Percentiles rank a stretch among this genome's conserved stretches.
Evolutionary conservation across 1,140 invertebrate species (phyloP).

Genomic region (Zaprionus africanus): DNA sequence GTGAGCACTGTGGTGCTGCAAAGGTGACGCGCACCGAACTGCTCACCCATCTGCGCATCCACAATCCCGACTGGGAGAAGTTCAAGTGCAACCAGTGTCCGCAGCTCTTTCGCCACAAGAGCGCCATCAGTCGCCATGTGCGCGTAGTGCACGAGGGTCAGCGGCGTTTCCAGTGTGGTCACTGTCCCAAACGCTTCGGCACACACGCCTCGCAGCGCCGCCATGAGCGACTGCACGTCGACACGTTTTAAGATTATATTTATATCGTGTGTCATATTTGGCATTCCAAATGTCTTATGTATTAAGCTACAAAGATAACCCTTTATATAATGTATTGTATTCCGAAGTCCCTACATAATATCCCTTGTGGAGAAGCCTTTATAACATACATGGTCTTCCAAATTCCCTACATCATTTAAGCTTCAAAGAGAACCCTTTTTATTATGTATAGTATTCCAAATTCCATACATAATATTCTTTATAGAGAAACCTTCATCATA

Average conservation of each 20-base stretch:
- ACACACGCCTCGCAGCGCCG: slow-evolving; percentile 75
- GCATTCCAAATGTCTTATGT: background rate
- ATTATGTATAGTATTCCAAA: no score
- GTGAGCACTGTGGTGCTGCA: slow-evolving; percentile 71
- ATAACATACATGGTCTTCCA: background rate
- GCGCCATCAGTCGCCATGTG: slow-evolving; percentile 74
- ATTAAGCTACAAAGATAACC: no score
- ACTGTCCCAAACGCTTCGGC: slow-evolving; percentile 70
- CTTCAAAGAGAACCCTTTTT: no score
- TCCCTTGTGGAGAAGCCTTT: background rate
- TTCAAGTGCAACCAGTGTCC: slow-evolving; percentile 77
- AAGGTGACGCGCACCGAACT: slow-evolving; percentile 77
- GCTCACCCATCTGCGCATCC: slow-evolving; percentile 72
- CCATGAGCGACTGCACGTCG: slow-evolving; percentile 67
- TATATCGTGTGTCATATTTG: background rate
- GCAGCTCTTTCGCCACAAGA: slow-evolving; percentile 76
- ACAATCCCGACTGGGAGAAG: slow-evolving; percentile 74
- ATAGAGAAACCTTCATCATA: no score
- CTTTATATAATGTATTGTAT: no score
- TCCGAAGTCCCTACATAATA: no score
- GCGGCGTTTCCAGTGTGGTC: slow-evolving; percentile 63
- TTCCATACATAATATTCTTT: no score
- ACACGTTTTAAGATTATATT: slow-evolving; percentile 10
- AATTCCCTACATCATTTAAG: background rate
- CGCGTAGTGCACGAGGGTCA: slow-evolving; percentile 75